These are phyloP conservation scores for Myathropa florea DNA, from an alignment of 2,888 invertebrate genomes.

Conservation along the genomic window DNA sequence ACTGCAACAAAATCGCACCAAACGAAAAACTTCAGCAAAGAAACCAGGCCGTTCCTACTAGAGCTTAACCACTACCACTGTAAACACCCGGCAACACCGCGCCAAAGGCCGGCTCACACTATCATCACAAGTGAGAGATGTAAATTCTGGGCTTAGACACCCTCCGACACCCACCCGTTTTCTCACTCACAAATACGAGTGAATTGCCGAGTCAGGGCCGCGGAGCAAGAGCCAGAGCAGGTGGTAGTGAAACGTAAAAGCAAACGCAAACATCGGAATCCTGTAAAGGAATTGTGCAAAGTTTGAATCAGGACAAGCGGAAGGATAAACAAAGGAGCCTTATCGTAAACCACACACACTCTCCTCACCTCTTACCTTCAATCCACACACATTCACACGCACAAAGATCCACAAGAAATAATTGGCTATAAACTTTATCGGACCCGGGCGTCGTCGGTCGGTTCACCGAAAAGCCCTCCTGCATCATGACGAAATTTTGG, in stretches of 20 bases:
- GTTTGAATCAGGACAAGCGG: conserved; percentile 62
- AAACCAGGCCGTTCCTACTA: conserved; percentile 59
- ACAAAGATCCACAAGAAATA: conserved; percentile 49
- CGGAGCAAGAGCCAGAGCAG: conserved; percentile 1
- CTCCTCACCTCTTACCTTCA: background rate
- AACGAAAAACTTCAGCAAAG: conserved; percentile 62
- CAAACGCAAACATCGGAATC: conserved; percentile 48
- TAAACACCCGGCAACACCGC: conserved; percentile 16
- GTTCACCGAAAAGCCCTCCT: conserved; percentile 46
- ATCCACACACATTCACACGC: conserved; percentile 15
- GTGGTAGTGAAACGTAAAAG: conserved; percentile 36
- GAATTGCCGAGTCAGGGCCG: background rate
- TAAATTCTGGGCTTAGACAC: conserved; percentile 44
- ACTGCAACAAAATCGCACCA: conserved; percentile 47
- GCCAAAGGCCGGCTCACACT: conserved; percentile 9
- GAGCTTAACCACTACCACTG: conserved; percentile 51
- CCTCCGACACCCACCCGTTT: background rate
- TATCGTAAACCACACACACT: conserved; percentile 59
- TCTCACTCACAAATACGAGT: background rate
- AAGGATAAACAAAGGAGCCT: conserved; percentile 68
- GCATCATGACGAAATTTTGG: conserved; percentile 74
- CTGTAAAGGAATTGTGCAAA: conserved; percentile 49
- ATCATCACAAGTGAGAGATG: conserved; percentile 46
- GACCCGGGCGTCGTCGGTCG: conserved; percentile 30
- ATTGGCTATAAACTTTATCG: conserved; percentile 65